A percentile compares a stretch with the other conserved stretches of the same genome.
phyloP scores from a whole-genome alignment of 2,888 invertebrate genomes.

The Endotricha flammealis region DNA sequence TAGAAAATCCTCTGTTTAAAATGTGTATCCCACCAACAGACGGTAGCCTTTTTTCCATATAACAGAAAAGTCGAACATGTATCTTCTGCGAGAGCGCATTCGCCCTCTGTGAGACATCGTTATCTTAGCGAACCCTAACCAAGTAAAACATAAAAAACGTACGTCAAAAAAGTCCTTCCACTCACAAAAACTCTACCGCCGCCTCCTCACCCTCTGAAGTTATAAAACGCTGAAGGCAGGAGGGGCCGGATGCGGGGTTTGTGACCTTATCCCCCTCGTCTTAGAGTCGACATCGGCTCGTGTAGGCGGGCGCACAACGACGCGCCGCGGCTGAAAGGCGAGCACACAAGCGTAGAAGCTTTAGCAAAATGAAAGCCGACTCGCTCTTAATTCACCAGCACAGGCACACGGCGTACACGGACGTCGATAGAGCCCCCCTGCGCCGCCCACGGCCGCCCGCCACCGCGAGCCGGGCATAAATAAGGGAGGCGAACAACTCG shows the following conservation, averaged over 20 bases:
- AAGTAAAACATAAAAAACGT: constrained; percentile 77
- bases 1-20: no score
- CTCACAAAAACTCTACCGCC: constrained; percentile 67
- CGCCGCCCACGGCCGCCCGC: constrained; percentile 36
- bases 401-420: constrained; percentile 57
- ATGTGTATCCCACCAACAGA: no score
- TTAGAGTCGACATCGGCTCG: constrained; percentile 56
- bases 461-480: constrained; percentile 62
- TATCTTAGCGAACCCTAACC: constrained; percentile 74
- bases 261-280: constrained; percentile 49
- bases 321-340: constrained; percentile 62
- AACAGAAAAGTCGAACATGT: constrained; percentile 29
- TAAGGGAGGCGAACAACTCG: constrained; percentile 72
- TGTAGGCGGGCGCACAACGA: constrained; percentile 45
- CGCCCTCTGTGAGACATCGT: constrained; percentile 67
- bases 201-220: constrained; percentile 69
- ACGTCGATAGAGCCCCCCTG: constrained; percentile 54
- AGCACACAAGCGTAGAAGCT: constrained; percentile 76
- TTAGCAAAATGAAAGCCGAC: constrained; percentile 78
- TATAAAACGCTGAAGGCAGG: constrained; percentile 70
- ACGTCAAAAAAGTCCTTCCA: constrained; percentile 77
- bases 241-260: constrained; percentile 38
- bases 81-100: constrained; percentile 51
- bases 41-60: constrained; percentile 9
- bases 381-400: constrained; percentile 77